Evolutionary conservation across 2,797 vertebrate genomes (phyloP), one percentile per base, ranked within the genome.

Genomic region (Enteromius radiatus): DNA sequence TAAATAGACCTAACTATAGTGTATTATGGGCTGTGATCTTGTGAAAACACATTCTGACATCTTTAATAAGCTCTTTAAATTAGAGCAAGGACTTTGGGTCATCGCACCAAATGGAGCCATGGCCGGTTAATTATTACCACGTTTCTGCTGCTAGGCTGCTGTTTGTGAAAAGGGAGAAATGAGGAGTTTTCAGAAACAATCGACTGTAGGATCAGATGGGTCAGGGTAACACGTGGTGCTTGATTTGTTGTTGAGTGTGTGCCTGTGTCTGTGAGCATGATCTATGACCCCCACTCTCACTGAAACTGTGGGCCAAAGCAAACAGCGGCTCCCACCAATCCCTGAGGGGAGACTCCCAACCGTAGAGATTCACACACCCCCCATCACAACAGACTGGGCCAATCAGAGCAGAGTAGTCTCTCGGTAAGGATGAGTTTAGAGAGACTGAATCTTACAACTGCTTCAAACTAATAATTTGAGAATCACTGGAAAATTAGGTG

Each of bases 291-390:
- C 33, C 33, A 56, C 59, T 56, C 74, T 85, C 74, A 61, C 79
- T 74, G 71, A 80, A 84, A 76, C 80, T 59, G 56, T 69, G 63
- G 82, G 84, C 83, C 85, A 88, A 88, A 81, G 68, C 80, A 88
- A 88, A 88, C 87, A 86, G 76, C 45, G 67, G 76, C 83, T 83
- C 65, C 63, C 70, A 47, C 52, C 76, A 54, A 59, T 84, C 86
- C 82, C 85, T 67, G n/a, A 83, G 77, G 80, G 67, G n/a, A 56
- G 36, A 70, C 47, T 74, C 61, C 71, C 77, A 68, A 71, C 47
- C 17, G 36, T 49, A 65, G 54, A 65, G 31, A 74, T 83, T 68
- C 82, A 69, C 49, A 69, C n/a, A 43, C 63, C 1, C 1, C 33
- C 49, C 54, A 41, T 33, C 41, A 45, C 43, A 45, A 45, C 43